phyloP scores from a whole-genome alignment of 2,888 invertebrate genomes.

The Tillus elongatus region DNA sequence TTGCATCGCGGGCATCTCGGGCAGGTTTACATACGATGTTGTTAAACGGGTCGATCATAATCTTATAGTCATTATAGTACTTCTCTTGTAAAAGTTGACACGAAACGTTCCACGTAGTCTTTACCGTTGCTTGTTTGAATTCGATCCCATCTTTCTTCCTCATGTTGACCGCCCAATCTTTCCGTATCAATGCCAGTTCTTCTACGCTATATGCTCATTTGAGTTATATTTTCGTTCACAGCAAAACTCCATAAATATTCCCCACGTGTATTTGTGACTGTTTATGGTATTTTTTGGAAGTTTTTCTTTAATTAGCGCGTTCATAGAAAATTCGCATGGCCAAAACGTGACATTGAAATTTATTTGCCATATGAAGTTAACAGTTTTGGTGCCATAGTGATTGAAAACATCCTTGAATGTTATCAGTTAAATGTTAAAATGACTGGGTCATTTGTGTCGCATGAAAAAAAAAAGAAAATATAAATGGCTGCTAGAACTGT shows the following conservation, averaged over 20 bases:
- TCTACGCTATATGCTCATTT: slow-evolving; percentile 8
- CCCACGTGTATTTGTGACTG: slow-evolving; percentile 5
- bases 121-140: slow-evolving; percentile 18
- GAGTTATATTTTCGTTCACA: slow-evolving; percentile 9
- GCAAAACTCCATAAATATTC: slow-evolving; percentile 8
- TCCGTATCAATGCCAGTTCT: slow-evolving; percentile 13
- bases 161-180: slow-evolving; percentile 21
- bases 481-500: too few species aligned
- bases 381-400: too few species aligned
- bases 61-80: slow-evolving; percentile 17
- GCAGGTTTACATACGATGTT: slow-evolving; percentile 5
- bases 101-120: slow-evolving; percentile 19
- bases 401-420: too few species aligned
- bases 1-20: slow-evolving; percentile 7
- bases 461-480: too few species aligned
- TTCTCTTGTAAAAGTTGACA: slow-evolving; percentile 19
- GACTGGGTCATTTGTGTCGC: too few species aligned
- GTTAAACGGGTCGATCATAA: slow-evolving; percentile 18
- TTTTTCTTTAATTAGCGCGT: slow-evolving; percentile 6
- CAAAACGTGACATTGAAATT: too few species aligned
- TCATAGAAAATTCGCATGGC: too few species aligned
- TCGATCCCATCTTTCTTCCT: slow-evolving; percentile 17
- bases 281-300: slow-evolving; percentile 7
- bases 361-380: too few species aligned
- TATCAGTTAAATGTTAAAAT: too few species aligned